Evolutionary conservation across 2,797 vertebrate genomes (phyloP), one percentile per base, ranked within the genome.

Genomic region (Picus viridis): DNA sequence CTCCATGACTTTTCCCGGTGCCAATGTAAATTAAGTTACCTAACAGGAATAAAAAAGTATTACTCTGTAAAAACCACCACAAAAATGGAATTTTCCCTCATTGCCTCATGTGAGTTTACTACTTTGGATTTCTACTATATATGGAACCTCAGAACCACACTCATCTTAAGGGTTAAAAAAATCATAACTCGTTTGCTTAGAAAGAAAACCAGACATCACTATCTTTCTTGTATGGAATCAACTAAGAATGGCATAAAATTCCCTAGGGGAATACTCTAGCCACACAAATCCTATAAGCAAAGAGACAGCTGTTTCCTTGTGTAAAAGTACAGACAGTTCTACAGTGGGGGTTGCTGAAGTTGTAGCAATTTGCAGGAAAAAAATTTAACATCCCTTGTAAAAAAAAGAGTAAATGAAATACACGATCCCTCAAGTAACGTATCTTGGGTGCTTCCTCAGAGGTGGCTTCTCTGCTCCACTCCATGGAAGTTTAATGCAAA

Each of bases 381-480:
- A 14, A 83, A 72, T 32, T 78, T 11, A 81, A 32, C 3, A 29
- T 32, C 65, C 6, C 10, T 64, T 72, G 30, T 26, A 78, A 22
- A 81, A 86, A n/a, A 90, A 78, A 59, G 3, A 61, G 3, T 27
- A 64, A 89, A 57, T 7, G 86, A 54, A 87, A 81, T 7, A 36
- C 7, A 10, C 12, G 11, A 72, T 70, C 7, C 2, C 70, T 15
- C 65, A 49, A 18, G 27, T 54, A 27, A 27, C 2, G 0, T 0
- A 41, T 15, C 9, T 20, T 34, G 5, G 5, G 16, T 62, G 3
- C 1, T 9, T 69, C 24, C 36, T 88, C 56, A 57, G 32, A 27
- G 5, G 2, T 36, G 19, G 13, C 4, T 81, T 74, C 59, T 56
- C 22, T 10, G 3, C 17, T 65, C 12, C 1, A 12, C 3, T 84